Evolutionary conservation across 2,113 vertebrate genomes (phyloP), one percentile per base, ranked within the genome.

Genomic region (Chlamydotis undulata): DNA sequence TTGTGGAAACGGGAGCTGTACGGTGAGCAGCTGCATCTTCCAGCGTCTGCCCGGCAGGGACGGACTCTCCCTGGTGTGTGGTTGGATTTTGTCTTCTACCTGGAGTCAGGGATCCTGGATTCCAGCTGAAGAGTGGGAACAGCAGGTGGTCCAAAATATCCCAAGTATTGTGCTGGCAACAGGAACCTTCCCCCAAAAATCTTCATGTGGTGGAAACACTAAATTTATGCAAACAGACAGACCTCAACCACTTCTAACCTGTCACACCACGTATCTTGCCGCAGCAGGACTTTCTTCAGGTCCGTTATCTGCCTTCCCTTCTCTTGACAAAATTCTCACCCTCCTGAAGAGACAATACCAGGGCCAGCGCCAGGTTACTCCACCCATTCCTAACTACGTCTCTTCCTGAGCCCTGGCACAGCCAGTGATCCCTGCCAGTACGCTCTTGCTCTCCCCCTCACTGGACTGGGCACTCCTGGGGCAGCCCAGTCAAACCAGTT

Each of bases 321-420:
- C 52, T 47, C 67, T 45, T 5, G 1, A 50, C 35, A n/a, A 19
- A 31, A 12, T 7, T 39, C 28, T 18, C 50, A 70, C 28, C 29
- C 50, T 74, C 25, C 56, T 5, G 56, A 55, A 76, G 61, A 52
- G 59, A 13, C 14, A n/a, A 17, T 33, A 24, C 7, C 16, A 50
- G 45, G 60, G 17, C n/a, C 59, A n/a, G 4, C 2, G 3, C 12
- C 63, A 60, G 19, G 19, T 35, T n/a, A 33, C 49, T 47, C 24
- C 33, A 55, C 14, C 19, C 2, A 1, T 39, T 67, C 11, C 6
- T 18, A 55, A 0, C 19, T 4, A 17, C 25, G 28, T 43, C 47
- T 50, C 43, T 4, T 55, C 41, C 64, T 43, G 28, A 68, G 63
- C 37, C 45, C 5, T 24, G 13, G 24, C 33, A 18, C 4, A 37